phyloP scores from a whole-genome alignment of 1,140 invertebrate species.

The Megalonaias nervosa region DNA sequence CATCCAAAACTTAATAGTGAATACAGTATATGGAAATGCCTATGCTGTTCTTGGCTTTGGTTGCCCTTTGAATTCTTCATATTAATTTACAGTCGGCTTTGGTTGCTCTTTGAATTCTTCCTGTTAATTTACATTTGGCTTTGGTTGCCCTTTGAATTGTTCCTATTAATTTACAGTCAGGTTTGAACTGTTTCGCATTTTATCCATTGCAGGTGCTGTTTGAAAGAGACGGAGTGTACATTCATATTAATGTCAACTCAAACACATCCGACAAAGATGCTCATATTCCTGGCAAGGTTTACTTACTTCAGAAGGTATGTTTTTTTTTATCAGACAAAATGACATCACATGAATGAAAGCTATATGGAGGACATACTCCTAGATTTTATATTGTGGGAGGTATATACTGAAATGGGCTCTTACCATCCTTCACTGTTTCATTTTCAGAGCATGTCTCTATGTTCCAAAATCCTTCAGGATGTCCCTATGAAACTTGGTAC shows the following conservation, averaged over 20 bases:
- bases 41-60: background rate
- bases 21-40: constrained; percentile 5
- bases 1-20: background rate
- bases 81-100: background rate
- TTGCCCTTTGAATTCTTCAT: too few species aligned
- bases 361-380: too few species aligned
- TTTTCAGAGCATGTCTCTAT: too few species aligned
- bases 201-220: constrained; percentile 62
- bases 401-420: too few species aligned
- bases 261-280: constrained; percentile 69
- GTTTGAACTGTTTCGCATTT: background rate
- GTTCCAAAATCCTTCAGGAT: too few species aligned
- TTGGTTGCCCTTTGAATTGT: too few species aligned
- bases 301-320: constrained; percentile 65
- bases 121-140: background rate
- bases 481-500: too few species aligned
- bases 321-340: too few species aligned
- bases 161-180: background rate
- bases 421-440: too few species aligned
- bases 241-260: constrained; percentile 65
- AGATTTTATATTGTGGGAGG: too few species aligned
- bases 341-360: too few species aligned
- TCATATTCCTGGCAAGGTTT: constrained; percentile 68
- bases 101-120: too few species aligned
- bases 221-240: constrained; percentile 71